Evolutionary conservation across 2,797 vertebrate genomes (phyloP), one percentile per base, ranked within the genome.

Genomic region (Pygocentrus nattereri): DNA sequence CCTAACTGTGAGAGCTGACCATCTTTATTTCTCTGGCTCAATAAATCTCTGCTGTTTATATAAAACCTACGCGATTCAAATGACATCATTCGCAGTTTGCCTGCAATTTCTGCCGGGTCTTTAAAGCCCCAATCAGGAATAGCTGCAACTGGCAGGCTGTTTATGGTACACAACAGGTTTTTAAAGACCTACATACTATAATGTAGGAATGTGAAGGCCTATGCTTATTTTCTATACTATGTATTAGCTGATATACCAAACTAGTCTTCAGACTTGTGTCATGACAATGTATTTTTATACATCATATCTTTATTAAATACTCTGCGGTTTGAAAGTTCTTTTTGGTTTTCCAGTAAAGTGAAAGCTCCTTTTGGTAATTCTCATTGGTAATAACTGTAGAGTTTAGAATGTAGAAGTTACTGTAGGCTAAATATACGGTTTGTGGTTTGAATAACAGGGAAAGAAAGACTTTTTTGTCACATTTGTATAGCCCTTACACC

Each of bases 1-100:
- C 80, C 83, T 80, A 84, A 87, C 85, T 84, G 82, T 89, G 85
- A 76, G 76, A 88, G 82, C 80, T 88, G 83, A 65, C 82, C 77
- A 59, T 88, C 73, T 85, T 86, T 85, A 84, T 86, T 84, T 82
- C 75, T 65, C 74, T 78, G 64, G 84, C 78, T 78, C 77, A 82
- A 76, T 83, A 85, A 83, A 87, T 85, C 70, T 73, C 47, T 52
- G 62, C 54, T 59, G 49, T 83, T 86, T 85, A 77, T 81, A 80
- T 77, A 72, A 86, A 86, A 72, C 49, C 47, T 70, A 71, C 25
- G 30, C 49, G 52, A 59, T 85, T 83, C n/a, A 23, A 76, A 82
- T 83, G 79, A 88, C 85, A 86, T 85, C 83, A 86, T 88, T 81
- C 47, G 49, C 73, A 71, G 64, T 83, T 83, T 86, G 73, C 31